Evolutionary conservation across 2,797 vertebrate genomes (phyloP).

Genomic region (Falco berigora): DNA sequence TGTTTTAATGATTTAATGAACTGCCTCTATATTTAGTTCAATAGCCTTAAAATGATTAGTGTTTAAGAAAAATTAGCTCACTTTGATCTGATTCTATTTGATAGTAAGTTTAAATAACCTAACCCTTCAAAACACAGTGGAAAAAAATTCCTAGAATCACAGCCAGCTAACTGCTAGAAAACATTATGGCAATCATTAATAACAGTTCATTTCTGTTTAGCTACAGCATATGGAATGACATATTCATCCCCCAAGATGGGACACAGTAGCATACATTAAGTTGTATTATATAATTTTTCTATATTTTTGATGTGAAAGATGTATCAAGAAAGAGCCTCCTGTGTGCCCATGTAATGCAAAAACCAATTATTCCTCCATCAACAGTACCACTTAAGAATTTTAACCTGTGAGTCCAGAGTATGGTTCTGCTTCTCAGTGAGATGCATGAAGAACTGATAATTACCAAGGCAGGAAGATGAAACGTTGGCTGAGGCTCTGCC

Average conservation of each 20-base stretch:
- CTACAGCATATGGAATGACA: slow-evolving; percentile 68
- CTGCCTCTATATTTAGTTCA: slow-evolving; percentile 86
- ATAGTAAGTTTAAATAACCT: slow-evolving; percentile 83
- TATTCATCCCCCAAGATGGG: slow-evolving; percentile 51
- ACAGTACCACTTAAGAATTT: neutral
- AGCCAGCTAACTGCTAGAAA: slow-evolving; percentile 76
- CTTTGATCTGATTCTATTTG: slow-evolving; percentile 86
- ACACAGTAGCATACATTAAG: slow-evolving; percentile 36
- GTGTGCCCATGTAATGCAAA: neutral
- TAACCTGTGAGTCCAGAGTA: neutral
- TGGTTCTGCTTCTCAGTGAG: neutral
- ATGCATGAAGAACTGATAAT: neutral
- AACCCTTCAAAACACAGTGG: slow-evolving; percentile 79
- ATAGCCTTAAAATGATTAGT: slow-evolving; percentile 89
- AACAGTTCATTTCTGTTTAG: slow-evolving; percentile 78
- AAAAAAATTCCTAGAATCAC: slow-evolving; percentile 76
- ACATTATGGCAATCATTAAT: slow-evolving; percentile 75
- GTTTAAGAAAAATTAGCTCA: slow-evolving; percentile 85
- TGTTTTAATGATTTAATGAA: slow-evolving; percentile 94
- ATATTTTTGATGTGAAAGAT: neutral
- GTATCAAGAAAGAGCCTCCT: neutral
- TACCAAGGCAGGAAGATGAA: neutral
- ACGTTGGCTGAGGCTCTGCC: neutral
- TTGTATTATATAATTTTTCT: neutral
- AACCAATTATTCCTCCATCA: neutral